Evolutionary conservation across 2,888 invertebrate genomes (phyloP), one percentile per base, ranked within the genome.

Genomic region (Scaptomyza polygonia): DNA sequence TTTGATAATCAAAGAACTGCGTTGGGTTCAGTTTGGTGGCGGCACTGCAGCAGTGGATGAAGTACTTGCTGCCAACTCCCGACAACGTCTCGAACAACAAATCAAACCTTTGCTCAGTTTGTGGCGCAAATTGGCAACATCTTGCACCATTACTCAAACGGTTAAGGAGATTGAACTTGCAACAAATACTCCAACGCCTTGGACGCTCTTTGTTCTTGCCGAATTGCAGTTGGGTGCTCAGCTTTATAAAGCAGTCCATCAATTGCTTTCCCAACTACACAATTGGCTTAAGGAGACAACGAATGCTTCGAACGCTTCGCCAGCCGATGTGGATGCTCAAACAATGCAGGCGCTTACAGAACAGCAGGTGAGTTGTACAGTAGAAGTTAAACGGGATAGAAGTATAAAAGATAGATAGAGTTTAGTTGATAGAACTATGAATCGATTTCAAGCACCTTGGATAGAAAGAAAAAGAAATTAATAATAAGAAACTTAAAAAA

Each of bases 61-160:
- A 3, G 30, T 7, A 14, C 42, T 55, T 3, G 43, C 52, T 14
- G 32, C 64, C 25, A 74, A 36, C 12, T 61, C 63, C 4, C 48
- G 77, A 0, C 86, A 85, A 30, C 89, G 89, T 4, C 56, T 95
- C 93, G 93, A 94, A 59, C 92, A 93, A 85, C 93, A 94, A 83
- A 90, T 95, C 57, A 91, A 94, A n/a, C 96, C 96, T 0, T 92
- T 97, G 49, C 93, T 97, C 30, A 94, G 94, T 58, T 90, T 97
- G 4, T 98, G 98, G 98, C 97, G 97, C 89, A 97, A 96, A 90
- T 83, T 94, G 21, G 93, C 95, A 9, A 93, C 93, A 2, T 56
- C 69, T 47, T 86, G 66, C 54, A 91, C 87, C 84, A 89, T 91
- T 2, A 48, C 73, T 0, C 80, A 88, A 69, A 82, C 88, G 0